phyloP scores from a whole-genome alignment of 2,113 vertebrate genomes.

The Psammodynastes pulverulentus region DNA sequence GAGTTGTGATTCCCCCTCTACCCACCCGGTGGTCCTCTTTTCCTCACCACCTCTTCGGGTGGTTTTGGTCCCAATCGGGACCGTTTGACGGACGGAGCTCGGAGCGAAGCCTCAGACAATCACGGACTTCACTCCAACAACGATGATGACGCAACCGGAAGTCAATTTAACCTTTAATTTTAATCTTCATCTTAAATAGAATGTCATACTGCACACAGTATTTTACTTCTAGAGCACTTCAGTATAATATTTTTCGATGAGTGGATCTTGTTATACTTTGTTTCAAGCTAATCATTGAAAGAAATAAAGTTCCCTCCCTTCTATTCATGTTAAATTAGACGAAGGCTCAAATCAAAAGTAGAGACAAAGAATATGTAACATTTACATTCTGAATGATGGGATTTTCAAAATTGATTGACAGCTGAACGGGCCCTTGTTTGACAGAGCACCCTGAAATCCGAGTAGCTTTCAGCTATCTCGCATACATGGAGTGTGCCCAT shows the following conservation, averaged over 20 bases:
- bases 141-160: too few relatives aligned
- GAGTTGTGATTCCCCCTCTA: too few relatives aligned
- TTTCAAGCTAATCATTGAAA: background rate
- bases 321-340: background rate
- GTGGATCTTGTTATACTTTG: background rate
- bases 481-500: too few relatives aligned
- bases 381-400: background rate
- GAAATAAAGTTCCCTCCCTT: background rate
- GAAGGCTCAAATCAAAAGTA: background rate
- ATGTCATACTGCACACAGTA: background rate
- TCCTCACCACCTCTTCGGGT: too few relatives aligned
- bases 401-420: background rate
- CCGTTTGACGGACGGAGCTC: too few relatives aligned
- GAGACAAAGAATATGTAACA: background rate
- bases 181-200: background rate
- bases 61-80: too few relatives aligned
- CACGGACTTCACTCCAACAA: too few relatives aligned
- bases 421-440: background rate
- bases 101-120: too few relatives aligned
- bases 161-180: background rate
- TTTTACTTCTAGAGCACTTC: background rate
- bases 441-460: background rate
- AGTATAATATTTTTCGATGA: background rate
- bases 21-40: too few relatives aligned
- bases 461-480: background rate